These are phyloP conservation scores for Scaptomyza hsui DNA, from an alignment of 1,140 invertebrate species.

Conservation along the genomic window DNA sequence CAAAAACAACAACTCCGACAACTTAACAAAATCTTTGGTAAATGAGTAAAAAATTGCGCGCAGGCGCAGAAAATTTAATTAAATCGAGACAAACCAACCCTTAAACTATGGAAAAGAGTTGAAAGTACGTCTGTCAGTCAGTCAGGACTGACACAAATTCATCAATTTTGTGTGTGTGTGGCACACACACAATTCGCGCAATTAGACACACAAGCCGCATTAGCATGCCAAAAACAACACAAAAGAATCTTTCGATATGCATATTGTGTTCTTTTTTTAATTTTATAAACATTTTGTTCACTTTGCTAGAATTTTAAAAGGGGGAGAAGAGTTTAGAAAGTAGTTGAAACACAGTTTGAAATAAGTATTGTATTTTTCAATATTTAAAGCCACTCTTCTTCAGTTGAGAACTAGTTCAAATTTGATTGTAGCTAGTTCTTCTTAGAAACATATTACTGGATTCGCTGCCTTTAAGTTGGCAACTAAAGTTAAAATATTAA, in stretches of 20 bases:
- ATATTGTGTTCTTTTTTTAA: conserved; percentile 32
- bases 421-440: no score
- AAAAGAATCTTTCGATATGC: conserved; percentile 16
- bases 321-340: conserved; percentile 14
- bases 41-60: conserved; percentile 77
- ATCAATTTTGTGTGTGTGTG: conserved; percentile 58
- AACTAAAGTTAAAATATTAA: no score
- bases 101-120: conserved; percentile 38
- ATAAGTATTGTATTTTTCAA: no score
- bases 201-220: conserved; percentile 71
- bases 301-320: conserved; percentile 47
- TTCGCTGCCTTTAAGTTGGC: no score
- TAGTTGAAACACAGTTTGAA: neutral
- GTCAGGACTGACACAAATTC: conserved; percentile 66
- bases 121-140: conserved; percentile 24
- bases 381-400: neutral
- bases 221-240: conserved; percentile 49
- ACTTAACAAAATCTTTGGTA: conserved; percentile 35
- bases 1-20: conserved; percentile 1
- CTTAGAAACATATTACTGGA: no score
- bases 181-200: conserved; percentile 72
- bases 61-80: conserved; percentile 81
- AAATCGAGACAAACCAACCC: conserved; percentile 67
- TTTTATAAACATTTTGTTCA: conserved; percentile 38
- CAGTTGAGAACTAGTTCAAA: no score